These are phyloP conservation scores for Pardosa pseudoannulata DNA, from an alignment of 2,888 invertebrate species.

Conservation along the genomic window DNA sequence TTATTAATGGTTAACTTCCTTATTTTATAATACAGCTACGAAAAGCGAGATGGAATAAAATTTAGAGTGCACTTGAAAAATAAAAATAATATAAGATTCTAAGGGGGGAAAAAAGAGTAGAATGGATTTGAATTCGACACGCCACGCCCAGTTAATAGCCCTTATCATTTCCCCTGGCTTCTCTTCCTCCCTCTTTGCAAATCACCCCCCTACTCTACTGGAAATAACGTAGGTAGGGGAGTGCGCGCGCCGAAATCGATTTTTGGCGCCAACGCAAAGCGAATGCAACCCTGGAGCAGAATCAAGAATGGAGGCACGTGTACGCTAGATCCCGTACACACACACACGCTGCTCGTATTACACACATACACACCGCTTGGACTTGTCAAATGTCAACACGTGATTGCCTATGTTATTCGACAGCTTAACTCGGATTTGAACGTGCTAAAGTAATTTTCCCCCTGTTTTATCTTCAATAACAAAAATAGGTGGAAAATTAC, in stretches of 20 bases:
- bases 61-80: too few relatives aligned
- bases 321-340: background rate
- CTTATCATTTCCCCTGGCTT: background rate
- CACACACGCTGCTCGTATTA: background rate
- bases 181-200: background rate
- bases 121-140: too few relatives aligned
- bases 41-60: too few relatives aligned
- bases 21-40: too few relatives aligned
- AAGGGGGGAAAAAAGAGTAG: too few relatives aligned
- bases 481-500: too few relatives aligned
- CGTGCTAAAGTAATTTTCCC: too few relatives aligned
- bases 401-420: background rate
- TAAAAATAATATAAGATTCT: too few relatives aligned
- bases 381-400: slow-evolving; percentile 9
- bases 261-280: background rate
- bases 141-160: background rate
- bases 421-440: too few relatives aligned
- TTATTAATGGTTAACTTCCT: too few relatives aligned
- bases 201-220: background rate
- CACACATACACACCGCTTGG: background rate
- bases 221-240: background rate
- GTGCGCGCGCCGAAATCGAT: background rate
- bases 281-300: background rate
- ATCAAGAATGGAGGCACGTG: slow-evolving; percentile 13
- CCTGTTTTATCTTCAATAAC: too few relatives aligned